Evolutionary conservation across 92 coral and sea anemone species (phyloP).

Genomic region (Blastomussa wellsi): DNA sequence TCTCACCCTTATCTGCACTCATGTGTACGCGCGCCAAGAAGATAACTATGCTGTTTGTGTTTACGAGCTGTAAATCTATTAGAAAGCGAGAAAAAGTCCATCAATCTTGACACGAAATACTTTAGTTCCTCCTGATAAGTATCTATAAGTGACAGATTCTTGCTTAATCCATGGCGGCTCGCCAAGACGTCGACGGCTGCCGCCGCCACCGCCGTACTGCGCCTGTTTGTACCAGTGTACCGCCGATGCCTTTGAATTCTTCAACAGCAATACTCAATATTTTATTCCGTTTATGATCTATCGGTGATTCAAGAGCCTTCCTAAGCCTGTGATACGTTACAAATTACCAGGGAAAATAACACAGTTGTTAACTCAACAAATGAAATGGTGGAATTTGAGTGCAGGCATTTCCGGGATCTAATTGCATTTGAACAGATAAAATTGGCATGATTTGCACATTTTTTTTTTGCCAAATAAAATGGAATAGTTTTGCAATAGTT

Average conservation of each 20-base stretch:
- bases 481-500: too few relatives aligned
- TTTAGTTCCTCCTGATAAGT: conserved; percentile 8
- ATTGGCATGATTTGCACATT: neutral
- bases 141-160: neutral
- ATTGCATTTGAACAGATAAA: conserved; percentile 16
- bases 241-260: neutral
- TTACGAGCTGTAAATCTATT: conserved; percentile 11
- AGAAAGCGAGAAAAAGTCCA: conserved; percentile 6
- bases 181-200: neutral
- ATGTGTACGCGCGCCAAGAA: conserved; percentile 3
- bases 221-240: too few relatives aligned
- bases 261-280: neutral
- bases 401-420: conserved; percentile 18
- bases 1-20: neutral
- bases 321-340: neutral
- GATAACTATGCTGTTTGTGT: conserved; percentile 13
- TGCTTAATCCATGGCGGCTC: neutral
- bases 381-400: neutral
- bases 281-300: neutral
- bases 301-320: neutral
- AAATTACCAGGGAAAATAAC: neutral
- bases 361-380: conserved; percentile 3
- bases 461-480: neutral
- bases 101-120: neutral
- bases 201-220: neutral